Evolutionary conservation across 2,888 invertebrate species (phyloP).

Genomic region (Oligia strigilis): DNA sequence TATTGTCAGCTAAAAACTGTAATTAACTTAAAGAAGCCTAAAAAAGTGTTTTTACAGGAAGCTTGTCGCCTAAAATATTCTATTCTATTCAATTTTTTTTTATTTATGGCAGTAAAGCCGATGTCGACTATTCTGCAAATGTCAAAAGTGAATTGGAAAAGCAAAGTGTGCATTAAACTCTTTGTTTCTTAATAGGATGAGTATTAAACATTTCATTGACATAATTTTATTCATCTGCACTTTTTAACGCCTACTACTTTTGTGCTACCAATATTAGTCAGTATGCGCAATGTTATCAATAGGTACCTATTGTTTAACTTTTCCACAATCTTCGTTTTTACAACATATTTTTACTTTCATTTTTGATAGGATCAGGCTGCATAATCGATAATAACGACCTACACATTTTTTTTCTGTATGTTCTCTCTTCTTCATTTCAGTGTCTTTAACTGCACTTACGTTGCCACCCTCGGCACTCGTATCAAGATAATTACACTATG

Average conservation of each 20-base stretch:
- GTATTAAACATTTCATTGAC: background rate
- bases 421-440: background rate
- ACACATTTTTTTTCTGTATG: background rate
- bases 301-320: too few species aligned
- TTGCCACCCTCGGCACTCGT: background rate
- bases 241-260: conserved; percentile 17
- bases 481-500: conserved; percentile 41
- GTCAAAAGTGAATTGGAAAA: too few species aligned
- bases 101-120: too few species aligned
- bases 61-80: too few species aligned
- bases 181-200: background rate
- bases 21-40: too few species aligned
- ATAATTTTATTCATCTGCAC: background rate
- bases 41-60: background rate
- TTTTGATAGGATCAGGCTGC: background rate
- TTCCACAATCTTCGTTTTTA: background rate
- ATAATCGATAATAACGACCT: too few species aligned
- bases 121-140: too few species aligned
- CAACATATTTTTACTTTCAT: background rate
- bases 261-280: conserved; percentile 38
- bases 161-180: too few species aligned
- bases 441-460: background rate
- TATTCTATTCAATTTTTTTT: too few species aligned
- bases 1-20: background rate
- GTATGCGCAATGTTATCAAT: background rate